These are phyloP conservation scores for Pachyuromys duprasi DNA, from an alignment of 2,797 vertebrate genomes.

Conservation along the genomic window DNA sequence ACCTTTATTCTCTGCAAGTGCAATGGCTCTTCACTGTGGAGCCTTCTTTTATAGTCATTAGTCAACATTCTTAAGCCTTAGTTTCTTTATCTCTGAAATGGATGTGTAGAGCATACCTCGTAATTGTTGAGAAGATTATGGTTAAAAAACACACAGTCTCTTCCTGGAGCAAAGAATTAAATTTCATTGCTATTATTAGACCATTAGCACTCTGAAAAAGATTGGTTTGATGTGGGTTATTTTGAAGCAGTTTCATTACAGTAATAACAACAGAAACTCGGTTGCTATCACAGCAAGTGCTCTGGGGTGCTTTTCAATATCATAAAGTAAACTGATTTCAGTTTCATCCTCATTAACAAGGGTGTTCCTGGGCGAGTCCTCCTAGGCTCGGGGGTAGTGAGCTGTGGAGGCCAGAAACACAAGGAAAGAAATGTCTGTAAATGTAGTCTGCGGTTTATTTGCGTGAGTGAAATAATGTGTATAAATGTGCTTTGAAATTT, in stretches of 20 bases:
- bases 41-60: neutral
- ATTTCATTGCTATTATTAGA: slow-evolving; percentile 36
- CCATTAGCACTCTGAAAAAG: slow-evolving; percentile 58
- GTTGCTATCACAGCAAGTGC: slow-evolving; percentile 22
- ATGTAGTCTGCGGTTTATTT: neutral
- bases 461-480: neutral
- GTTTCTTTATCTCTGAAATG: slow-evolving; percentile 50
- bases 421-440: neutral
- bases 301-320: slow-evolving; percentile 47
- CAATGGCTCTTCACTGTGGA: neutral
- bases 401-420: neutral
- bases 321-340: slow-evolving; percentile 71
- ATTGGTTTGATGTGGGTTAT: slow-evolving; percentile 57
- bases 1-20: neutral
- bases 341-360: slow-evolving; percentile 44
- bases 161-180: slow-evolving; percentile 25
- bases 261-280: slow-evolving; percentile 40
- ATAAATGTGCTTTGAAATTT: neutral
- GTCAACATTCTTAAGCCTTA: neutral
- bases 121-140: slow-evolving; percentile 1
- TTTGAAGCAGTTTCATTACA: slow-evolving; percentile 59
- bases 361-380: neutral
- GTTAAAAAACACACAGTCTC: neutral
- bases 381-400: neutral
- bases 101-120: neutral